Conservation (phyloP, 2,113 vertebrate genomes). For the Rutilus rutilus region DNA sequence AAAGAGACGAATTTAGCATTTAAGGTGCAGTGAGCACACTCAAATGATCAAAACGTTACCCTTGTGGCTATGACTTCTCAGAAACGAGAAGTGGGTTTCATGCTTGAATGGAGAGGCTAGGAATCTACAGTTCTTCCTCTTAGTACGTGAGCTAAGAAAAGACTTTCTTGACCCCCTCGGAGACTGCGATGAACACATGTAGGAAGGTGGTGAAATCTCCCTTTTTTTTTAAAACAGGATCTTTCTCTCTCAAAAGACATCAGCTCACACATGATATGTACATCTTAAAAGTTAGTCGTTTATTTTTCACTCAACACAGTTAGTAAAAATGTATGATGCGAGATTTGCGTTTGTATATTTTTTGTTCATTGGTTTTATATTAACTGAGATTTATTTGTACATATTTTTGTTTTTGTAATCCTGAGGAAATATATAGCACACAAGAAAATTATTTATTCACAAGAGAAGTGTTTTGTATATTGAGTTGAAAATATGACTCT, state of each 20-base stretch:
- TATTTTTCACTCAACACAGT: neutral
- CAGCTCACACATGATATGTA: neutral
- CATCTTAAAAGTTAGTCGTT: neutral
- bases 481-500: slow-evolving; percentile 74
- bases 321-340: slow-evolving; percentile 75
- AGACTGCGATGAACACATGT: neutral
- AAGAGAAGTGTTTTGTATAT: slow-evolving; percentile 76
- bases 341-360: slow-evolving; percentile 72
- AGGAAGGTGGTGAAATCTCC: slow-evolving; percentile 12
- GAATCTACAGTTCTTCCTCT: neutral
- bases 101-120: slow-evolving; percentile 52
- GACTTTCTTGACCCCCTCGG: neutral
- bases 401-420: slow-evolving; percentile 75
- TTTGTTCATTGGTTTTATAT: slow-evolving; percentile 69
- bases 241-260: slow-evolving; percentile 3
- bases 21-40: slow-evolving; percentile 53
- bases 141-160: neutral
- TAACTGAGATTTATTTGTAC: slow-evolving; percentile 78
- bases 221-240: neutral
- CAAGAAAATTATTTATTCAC: slow-evolving; percentile 76
- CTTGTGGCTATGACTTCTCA: slow-evolving; percentile 48
- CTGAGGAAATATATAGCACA: slow-evolving; percentile 72
- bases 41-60: slow-evolving; percentile 58
- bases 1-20: slow-evolving; percentile 66
- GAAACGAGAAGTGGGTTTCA: slow-evolving; percentile 57